Percentiles rank a stretch among this genome's conserved stretches.
These are phyloP conservation scores for Cebus imitator DNA, from an alignment of 2,113 vertebrate genomes.

Conservation along the genomic window DNA sequence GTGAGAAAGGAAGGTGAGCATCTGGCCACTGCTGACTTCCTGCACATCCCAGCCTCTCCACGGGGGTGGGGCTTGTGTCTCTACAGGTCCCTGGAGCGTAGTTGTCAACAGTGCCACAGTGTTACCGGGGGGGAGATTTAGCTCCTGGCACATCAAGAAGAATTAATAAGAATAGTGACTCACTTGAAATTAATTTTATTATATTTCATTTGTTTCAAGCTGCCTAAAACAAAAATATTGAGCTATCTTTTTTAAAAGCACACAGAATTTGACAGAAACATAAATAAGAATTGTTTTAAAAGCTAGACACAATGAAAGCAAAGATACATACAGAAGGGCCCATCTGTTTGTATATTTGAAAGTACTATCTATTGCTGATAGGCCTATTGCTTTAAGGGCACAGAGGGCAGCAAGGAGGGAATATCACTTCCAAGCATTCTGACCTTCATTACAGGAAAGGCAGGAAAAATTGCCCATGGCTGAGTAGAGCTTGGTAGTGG, in stretches of 20 bases:
- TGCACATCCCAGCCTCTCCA: background rate
- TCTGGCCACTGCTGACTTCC: background rate
- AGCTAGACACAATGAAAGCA: rapidly evolving
- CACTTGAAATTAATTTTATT: background rate
- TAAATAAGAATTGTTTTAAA: background rate
- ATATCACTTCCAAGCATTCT: background rate
- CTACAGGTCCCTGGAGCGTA: background rate
- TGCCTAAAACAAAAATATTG: background rate
- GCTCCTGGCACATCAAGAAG: background rate
- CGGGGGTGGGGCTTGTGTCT: no score
- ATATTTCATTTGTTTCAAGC: background rate
- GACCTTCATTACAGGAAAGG: background rate
- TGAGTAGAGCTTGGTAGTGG: background rate
- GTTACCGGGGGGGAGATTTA: rapidly evolving
- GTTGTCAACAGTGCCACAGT: no score
- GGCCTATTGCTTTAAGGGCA: rapidly evolving
- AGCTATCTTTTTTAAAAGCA: background rate
- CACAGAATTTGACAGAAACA: background rate
- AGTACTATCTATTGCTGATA: background rate
- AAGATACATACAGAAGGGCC: no score
- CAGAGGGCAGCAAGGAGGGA: rapidly evolving
- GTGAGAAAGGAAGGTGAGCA: rapidly evolving
- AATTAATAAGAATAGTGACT: background rate
- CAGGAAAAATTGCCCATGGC: rapidly evolving
- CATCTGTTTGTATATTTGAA: rapidly evolving